Base-by-base conservation (phyloP, 30 jellyfish, hydroid and myxozoan species). In the Nemopilema nomurai region DNA sequence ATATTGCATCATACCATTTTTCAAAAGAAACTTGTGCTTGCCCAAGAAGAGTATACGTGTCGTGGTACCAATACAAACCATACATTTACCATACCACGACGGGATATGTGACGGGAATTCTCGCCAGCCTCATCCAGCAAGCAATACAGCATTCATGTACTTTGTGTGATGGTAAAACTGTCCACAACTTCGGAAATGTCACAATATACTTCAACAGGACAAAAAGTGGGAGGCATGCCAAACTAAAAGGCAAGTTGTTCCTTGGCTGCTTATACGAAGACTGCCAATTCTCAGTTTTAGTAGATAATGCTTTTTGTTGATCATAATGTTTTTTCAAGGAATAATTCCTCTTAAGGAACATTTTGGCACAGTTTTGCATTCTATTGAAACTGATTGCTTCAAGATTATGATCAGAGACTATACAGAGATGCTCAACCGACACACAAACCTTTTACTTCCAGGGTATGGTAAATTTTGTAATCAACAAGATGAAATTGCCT, bases 11-110 rank as follows among this genome's bases (percentile, higher is more conserved):
- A n/a, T 79, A 1, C 0, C 51, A 28, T 17, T 7, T 27, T 22
- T 62, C 41, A 81, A 16, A 79, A 91, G 97, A 91, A 53, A 85
- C 97, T 13, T 91, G 97, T 67, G 81, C 25, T 19, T 90, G 96
- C 69, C 97, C 97, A 0, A 57, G 28, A 57, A 71, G 77, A 49
- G 74, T 91, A 23, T 91, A 79, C 74, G 70, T 85, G 9, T 83
- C 96, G 1, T 91, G 97, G 97, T 91, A 50, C 74, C 33, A 75
- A 67, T 22, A 71, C 69, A 75, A 89, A 49, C 87, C 92, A 3
- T 86, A 84, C 62, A 71, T 76, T 19, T 31, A 24, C 28, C 65
- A 91, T 0, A 41, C 57, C 6, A 6, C 13, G 13, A 41, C 57
- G 9, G 13, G 57, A 3, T 6, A 41, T 3, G 57, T 41, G 57